phyloP scores from a whole-genome alignment of 2,113 vertebrate genomes.

The Colistium nudipinnis region DNA sequence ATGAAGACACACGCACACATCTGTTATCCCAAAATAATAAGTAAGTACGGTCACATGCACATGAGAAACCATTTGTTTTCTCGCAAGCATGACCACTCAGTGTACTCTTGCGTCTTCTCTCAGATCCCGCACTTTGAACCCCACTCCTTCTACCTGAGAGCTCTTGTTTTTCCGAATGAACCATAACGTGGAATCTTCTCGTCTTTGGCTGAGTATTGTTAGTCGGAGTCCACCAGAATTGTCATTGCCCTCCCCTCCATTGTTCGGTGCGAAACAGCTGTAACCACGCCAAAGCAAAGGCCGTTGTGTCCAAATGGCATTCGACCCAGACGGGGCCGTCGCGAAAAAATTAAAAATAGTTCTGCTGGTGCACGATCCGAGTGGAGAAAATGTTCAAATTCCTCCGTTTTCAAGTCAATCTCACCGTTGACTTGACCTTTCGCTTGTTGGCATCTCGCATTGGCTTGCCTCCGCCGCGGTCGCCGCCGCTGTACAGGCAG shows the following conservation, averaged over 20 bases:
- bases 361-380: conserved; percentile 4
- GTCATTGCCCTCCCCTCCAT: conserved; percentile 51
- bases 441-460: too few relatives aligned
- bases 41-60: not conserved
- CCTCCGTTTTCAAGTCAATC: not conserved
- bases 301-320: conserved; percentile 58
- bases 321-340: conserved; percentile 33
- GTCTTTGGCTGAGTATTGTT: conserved; percentile 30
- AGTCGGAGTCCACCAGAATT: conserved; percentile 47
- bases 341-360: conserved; percentile 36
- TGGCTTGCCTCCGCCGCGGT: too few relatives aligned
- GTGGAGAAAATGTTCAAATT: conserved; percentile 5
- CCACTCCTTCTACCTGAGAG: conserved; percentile 24
- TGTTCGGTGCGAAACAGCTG: conserved; percentile 64
- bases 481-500: too few relatives aligned
- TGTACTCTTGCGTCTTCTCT: conserved; percentile 4
- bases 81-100: conserved; percentile 8
- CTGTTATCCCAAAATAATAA: not conserved
- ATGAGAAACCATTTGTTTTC: not conserved
- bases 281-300: conserved; percentile 62
- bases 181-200: conserved; percentile 41
- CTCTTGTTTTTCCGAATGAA: conserved; percentile 53
- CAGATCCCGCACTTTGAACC: conserved; percentile 24
- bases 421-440: too few relatives aligned
- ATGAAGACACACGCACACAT: not conserved